These are phyloP conservation scores for Drosophila paracracens DNA, from an alignment of 2,888 invertebrate genomes.

Conservation along the genomic window DNA sequence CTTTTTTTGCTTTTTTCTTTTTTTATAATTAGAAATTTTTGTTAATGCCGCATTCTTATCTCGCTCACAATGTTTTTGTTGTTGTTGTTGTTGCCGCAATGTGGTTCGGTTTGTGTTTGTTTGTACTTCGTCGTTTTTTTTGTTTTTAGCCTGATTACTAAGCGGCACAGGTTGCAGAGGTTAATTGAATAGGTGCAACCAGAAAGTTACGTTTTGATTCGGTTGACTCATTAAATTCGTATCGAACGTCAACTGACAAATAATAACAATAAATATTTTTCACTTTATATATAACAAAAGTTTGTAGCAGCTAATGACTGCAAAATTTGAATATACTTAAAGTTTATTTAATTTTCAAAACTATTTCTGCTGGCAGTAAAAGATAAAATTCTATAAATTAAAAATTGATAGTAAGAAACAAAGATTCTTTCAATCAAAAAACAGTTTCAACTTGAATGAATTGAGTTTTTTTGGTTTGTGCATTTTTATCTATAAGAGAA, in stretches of 20 bases:
- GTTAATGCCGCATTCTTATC: conserved; percentile 70
- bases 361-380: no score
- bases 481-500: not conserved
- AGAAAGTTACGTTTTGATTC: not conserved
- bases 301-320: accelerated
- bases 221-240: not conserved
- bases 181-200: conserved; percentile 57
- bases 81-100: conserved; percentile 41
- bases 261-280: not conserved
- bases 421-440: not conserved
- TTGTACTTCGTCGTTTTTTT: not conserved
- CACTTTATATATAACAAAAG: not conserved
- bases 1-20: conserved; percentile 2
- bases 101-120: conserved; percentile 38
- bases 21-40: conserved; percentile 63
- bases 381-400: no score
- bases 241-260: not conserved
- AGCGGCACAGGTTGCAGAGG: conserved; percentile 52
- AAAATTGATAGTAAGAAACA: no score
- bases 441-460: not conserved
- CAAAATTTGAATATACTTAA: not conserved
- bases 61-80: conserved; percentile 10
- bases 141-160: conserved; percentile 38
- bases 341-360: not conserved
- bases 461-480: not conserved